Evolutionary conservation across 2,113 vertebrate genomes (phyloP).

Genomic region (Sorex fumeus): DNA sequence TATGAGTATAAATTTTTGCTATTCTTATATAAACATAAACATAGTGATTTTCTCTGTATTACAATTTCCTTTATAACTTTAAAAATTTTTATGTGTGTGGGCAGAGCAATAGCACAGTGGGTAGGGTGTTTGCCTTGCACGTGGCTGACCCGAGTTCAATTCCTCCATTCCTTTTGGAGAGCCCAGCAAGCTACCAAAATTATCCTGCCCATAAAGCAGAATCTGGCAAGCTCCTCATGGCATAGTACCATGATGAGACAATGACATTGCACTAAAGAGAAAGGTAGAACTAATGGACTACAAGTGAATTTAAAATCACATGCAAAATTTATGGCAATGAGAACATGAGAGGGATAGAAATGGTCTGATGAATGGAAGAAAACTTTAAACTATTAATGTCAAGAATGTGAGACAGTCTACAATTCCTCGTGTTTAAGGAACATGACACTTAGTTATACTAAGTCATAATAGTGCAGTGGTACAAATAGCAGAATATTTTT

Average conservation of each 20-base stretch:
- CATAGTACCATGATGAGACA: neutral
- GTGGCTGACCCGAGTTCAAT: no score
- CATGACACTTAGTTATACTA: neutral
- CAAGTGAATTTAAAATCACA: neutral
- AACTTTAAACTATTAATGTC: neutral
- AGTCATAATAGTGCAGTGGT: neutral
- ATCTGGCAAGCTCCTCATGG: no score
- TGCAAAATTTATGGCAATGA: neutral
- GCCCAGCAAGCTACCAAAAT: no score
- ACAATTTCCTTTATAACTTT: neutral
- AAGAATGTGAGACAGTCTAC: neutral
- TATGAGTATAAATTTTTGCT: neutral
- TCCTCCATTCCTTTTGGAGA: no score
- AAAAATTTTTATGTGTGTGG: conserved; percentile 2
- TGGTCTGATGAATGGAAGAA: neutral
- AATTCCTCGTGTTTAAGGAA: neutral
- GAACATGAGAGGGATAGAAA: neutral
- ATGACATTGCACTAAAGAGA: neutral
- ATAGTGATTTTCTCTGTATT: no score
- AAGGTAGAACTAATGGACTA: neutral
- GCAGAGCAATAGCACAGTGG: no score
- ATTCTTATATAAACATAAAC: neutral
- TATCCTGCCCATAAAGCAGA: no score
- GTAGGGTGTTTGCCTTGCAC: no score
- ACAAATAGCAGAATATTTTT: neutral